phyloP scores from a whole-genome alignment of 1,140 invertebrate species.

The Drosophila sproati region DNA sequence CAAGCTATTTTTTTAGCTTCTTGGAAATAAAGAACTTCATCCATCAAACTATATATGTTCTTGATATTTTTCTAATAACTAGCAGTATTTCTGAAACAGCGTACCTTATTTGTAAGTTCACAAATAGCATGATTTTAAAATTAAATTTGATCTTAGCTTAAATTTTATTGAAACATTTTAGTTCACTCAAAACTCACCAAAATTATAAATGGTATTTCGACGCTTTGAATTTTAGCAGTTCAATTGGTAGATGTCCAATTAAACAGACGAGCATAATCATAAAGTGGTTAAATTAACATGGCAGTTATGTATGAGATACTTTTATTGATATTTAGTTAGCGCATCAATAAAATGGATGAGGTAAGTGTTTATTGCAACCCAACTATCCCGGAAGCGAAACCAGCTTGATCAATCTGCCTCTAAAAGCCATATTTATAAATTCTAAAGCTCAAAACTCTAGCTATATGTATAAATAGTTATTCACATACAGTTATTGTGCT shows the following conservation, averaged over 20 bases:
- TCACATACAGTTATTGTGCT: neutral
- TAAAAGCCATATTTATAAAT: slow-evolving; percentile 7
- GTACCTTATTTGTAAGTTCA: too few species aligned
- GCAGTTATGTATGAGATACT: slow-evolving; percentile 4
- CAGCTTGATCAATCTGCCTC: slow-evolving; percentile 5
- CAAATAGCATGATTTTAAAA: too few species aligned
- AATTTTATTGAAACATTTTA: neutral
- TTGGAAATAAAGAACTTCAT: slow-evolving; percentile 26
- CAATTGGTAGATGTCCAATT: neutral
- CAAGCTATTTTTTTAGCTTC: slow-evolving; percentile 38
- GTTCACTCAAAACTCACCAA: neutral
- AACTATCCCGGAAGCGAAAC: slow-evolving; percentile 15
- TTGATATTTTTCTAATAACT: too few species aligned
- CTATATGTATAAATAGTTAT: neutral
- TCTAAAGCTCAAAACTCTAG: neutral
- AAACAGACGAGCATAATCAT: neutral
- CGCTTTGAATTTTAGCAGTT: neutral
- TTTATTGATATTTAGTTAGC: slow-evolving; percentile 9
- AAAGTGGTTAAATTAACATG: slow-evolving; percentile 21
- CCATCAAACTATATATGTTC: neutral
- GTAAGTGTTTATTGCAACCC: slow-evolving; percentile 28
- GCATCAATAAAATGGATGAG: slow-evolving; percentile 19
- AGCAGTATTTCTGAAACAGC: too few species aligned
- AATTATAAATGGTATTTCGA: neutral
- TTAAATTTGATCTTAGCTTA: too few species aligned